A percentile compares a stretch with the other conserved stretches of the same genome.
Conservation (phyloP, 2,113 vertebrate species). For the Austrofundulus limnaeus region DNA sequence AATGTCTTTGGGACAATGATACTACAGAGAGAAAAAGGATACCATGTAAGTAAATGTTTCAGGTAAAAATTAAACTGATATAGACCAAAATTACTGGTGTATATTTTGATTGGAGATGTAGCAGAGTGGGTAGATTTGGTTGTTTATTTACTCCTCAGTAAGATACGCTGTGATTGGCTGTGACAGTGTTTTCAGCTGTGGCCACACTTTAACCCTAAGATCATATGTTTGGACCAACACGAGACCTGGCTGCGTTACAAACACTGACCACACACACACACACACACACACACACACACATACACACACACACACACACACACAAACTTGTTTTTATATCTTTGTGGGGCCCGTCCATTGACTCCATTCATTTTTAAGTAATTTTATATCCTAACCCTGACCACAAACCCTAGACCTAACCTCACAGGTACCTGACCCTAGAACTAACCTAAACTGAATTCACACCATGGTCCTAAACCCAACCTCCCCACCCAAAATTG, state of each 20-base stretch:
- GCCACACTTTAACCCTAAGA: slow-evolving; percentile 60
- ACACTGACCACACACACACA: slow-evolving; percentile 56
- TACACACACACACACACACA: slow-evolving; percentile 40
- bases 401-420: too few species aligned
- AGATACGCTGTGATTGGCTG: slow-evolving; percentile 38
- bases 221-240: slow-evolving; percentile 41
- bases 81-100: neutral
- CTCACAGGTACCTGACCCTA: too few species aligned
- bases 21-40: too few species aligned
- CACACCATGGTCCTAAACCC: too few species aligned
- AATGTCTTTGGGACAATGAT: too few species aligned
- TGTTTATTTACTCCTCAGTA: slow-evolving; percentile 37
- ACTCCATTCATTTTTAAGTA: too few species aligned
- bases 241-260: slow-evolving; percentile 39
- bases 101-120: neutral
- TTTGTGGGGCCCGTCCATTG: too few species aligned
- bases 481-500: too few species aligned
- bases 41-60: too few species aligned
- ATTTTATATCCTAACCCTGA: too few species aligned
- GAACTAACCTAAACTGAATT: too few species aligned
- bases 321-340: too few species aligned
- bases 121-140: slow-evolving; percentile 1
- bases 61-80: neutral
- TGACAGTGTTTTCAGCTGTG: slow-evolving; percentile 54
- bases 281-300: slow-evolving; percentile 27